Conservation (phyloP, 2,797 vertebrate species). For the Poeciliopsis turneri region DNA sequence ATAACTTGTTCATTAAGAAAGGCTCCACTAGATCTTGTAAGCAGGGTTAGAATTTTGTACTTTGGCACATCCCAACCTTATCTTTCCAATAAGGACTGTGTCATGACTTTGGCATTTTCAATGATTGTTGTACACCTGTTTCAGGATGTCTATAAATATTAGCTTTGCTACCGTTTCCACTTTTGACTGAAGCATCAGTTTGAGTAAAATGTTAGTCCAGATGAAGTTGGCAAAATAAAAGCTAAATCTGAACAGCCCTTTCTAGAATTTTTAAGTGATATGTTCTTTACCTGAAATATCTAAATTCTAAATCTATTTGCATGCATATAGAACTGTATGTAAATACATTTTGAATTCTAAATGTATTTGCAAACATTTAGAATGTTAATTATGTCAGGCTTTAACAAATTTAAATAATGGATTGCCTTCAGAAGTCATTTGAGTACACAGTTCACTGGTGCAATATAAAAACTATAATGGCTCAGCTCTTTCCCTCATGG, state of each 20-base stretch:
- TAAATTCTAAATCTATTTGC: too few species aligned
- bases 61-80: not conserved
- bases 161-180: not conserved
- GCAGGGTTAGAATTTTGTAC: not conserved
- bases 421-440: not conserved
- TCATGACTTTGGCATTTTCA: not conserved
- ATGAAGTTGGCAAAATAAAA: not conserved
- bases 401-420: too few species aligned
- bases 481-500: not conserved
- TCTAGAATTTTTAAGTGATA: not conserved
- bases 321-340: not conserved
- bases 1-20: not conserved
- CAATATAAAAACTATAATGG: not conserved
- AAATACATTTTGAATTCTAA: not conserved
- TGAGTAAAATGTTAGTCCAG: not conserved
- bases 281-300: not conserved
- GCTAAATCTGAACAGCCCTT: not conserved
- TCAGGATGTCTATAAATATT: not conserved
- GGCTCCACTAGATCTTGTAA: not conserved
- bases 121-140: not conserved
- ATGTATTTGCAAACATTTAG: too few species aligned
- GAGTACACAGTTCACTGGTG: not conserved
- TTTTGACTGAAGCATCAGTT: not conserved
- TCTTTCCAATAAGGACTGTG: not conserved
- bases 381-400: too few species aligned